These are phyloP conservation scores for Peribatodes rhomboidaria DNA, from an alignment of 2,888 invertebrate genomes.

Conservation along the genomic window DNA sequence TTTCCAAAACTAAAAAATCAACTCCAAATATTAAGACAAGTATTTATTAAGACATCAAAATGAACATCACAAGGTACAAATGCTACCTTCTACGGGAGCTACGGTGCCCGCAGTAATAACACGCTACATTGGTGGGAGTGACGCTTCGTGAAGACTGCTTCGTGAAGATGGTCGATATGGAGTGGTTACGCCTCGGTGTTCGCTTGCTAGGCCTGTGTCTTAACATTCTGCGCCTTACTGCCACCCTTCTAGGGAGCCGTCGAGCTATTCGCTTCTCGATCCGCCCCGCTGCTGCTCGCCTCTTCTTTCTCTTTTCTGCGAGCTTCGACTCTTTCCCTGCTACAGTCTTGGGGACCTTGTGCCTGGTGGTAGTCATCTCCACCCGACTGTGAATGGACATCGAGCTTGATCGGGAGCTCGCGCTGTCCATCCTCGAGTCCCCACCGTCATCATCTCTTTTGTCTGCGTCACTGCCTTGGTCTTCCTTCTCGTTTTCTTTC, in stretches of 20 bases:
- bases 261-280: conserved; percentile 58
- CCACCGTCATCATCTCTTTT: conserved; percentile 46
- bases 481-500: conserved; percentile 49
- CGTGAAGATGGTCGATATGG: conserved; percentile 60
- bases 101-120: conserved; percentile 66
- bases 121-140: conserved; percentile 45
- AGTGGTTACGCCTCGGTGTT: conserved; percentile 43
- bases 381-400: conserved; percentile 54
- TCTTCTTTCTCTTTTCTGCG: conserved; percentile 48
- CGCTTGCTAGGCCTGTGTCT: conserved; percentile 37
- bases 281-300: conserved; percentile 45
- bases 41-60: conserved; percentile 7
- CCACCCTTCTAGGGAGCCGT: conserved; percentile 44
- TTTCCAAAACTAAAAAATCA: background rate
- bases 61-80: background rate
- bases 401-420: conserved; percentile 50
- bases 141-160: conserved; percentile 52
- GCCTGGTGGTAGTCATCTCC: conserved; percentile 42
- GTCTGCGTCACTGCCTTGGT: conserved; percentile 46
- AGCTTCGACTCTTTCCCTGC: conserved; percentile 45
- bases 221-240: conserved; percentile 48
- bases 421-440: conserved; percentile 46
- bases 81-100: conserved; percentile 72
- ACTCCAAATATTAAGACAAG: background rate
- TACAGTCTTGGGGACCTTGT: conserved; percentile 44